These are phyloP conservation scores for Microtus montanus DNA, from an alignment of 2,113 vertebrate species.

Conservation along the genomic window DNA sequence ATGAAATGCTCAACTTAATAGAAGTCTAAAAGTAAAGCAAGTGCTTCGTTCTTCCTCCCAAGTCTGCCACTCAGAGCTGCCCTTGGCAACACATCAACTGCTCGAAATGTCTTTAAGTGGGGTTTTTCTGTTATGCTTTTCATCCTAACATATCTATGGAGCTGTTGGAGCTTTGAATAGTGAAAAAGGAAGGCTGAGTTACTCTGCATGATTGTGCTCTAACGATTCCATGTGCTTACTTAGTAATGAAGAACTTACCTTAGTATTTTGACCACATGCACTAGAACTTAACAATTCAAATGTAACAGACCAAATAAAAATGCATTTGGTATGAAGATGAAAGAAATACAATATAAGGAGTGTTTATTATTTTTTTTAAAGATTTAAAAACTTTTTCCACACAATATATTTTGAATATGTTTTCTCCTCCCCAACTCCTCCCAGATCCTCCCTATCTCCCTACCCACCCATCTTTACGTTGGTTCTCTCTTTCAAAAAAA, in stretches of 20 bases:
- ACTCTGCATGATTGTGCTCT: not conserved
- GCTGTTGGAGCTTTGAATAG: conserved; percentile 42
- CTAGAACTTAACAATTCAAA: not conserved
- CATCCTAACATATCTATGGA: conserved; percentile 61
- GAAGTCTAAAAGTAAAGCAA: conserved; percentile 75
- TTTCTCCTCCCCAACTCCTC: not conserved
- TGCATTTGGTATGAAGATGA: conserved; percentile 11
- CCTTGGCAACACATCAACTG: conserved; percentile 73
- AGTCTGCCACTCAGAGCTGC: conserved; percentile 55
- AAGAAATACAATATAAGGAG: not conserved
- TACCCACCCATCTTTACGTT: not conserved
- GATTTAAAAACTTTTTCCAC: not conserved
- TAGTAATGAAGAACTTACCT: conserved; percentile 31
- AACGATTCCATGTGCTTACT: conserved; percentile 6
- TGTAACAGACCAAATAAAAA: not conserved
- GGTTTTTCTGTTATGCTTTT: conserved; percentile 66
- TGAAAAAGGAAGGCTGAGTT: conserved; percentile 19
- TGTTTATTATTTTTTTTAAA: not conserved
- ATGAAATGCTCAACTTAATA: conserved; percentile 65
- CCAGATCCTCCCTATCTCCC: not conserved
- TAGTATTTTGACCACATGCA: conserved; percentile 17
- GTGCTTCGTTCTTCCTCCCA: conserved; percentile 68
- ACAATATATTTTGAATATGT: not conserved
- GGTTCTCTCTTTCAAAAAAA: not conserved
- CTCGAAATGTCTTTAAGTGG: conserved; percentile 70